Evolutionary conservation across 2,888 invertebrate species (phyloP).

Genomic region (Idaea aversata): DNA sequence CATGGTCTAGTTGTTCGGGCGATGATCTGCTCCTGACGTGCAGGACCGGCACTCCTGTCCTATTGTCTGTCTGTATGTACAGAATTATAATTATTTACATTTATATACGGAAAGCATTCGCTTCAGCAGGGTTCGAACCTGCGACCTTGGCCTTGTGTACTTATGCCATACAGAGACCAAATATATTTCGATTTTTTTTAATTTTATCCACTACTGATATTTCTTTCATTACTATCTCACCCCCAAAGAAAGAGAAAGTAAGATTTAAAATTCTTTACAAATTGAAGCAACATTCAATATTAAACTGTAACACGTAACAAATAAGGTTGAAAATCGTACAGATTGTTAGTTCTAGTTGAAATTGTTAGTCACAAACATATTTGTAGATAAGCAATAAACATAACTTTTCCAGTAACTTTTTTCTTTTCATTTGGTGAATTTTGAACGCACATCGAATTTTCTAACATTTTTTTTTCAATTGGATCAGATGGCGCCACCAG

Average conservation of each 20-base stretch:
- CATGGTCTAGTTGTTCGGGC: constrained; percentile 69
- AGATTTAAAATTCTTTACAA: not conserved
- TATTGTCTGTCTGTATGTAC: constrained; percentile 56
- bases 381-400: too few relatives aligned
- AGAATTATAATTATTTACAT: not conserved
- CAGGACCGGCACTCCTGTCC: constrained; percentile 58
- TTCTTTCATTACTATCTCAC: not conserved
- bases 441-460: too few relatives aligned
- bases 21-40: constrained; percentile 73
- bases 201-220: too few relatives aligned
- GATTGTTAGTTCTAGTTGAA: not conserved
- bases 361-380: not conserved
- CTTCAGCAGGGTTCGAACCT: not conserved
- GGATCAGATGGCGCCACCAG: too few relatives aligned
- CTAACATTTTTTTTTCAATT: too few relatives aligned
- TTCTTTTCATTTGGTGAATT: not conserved
- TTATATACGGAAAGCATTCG: not conserved
- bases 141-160: too few relatives aligned
- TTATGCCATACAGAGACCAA: not conserved
- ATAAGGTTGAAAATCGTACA: not conserved
- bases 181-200: too few relatives aligned
- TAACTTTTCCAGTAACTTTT: not conserved
- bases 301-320: constrained; percentile 3
- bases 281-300: not conserved
- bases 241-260: not conserved